Percentiles rank a stretch among this genome's conserved stretches.
Evolutionary conservation across 2,113 vertebrate species (phyloP).

Genomic region (Pagrus major): DNA sequence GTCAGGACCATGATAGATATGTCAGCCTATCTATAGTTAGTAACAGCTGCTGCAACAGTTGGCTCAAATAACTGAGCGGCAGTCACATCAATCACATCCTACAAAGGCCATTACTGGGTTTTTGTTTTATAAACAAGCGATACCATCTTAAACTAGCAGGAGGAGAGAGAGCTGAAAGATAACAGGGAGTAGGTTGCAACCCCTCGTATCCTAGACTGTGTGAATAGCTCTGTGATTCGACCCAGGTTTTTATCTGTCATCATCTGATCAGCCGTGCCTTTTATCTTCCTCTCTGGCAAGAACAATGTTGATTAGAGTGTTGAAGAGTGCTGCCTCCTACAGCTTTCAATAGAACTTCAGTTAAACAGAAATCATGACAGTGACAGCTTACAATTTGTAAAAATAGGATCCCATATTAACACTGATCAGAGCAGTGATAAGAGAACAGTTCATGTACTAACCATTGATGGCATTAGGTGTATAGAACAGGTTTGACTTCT

Average conservation of each 20-base stretch:
- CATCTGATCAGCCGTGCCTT: background rate
- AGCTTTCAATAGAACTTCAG: background rate
- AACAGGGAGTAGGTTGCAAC: background rate
- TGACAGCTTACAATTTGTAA: no score
- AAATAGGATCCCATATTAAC: background rate
- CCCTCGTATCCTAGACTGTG: background rate
- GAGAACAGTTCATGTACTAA: background rate
- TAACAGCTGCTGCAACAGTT: conserved; percentile 58
- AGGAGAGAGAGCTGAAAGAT: background rate
- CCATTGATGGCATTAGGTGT: background rate
- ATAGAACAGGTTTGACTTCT: background rate
- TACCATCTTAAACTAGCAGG: background rate
- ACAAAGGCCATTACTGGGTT: conserved; percentile 15
- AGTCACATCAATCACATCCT: conserved; percentile 17
- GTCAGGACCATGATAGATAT: conserved; percentile 15
- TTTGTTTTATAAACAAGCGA: conserved; percentile 27
- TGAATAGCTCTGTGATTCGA: background rate
- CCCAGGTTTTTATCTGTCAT: background rate
- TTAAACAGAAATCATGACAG: background rate
- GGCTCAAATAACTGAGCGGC: conserved; percentile 45
- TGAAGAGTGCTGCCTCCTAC: background rate
- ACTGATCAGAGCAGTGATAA: background rate
- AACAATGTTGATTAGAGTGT: background rate
- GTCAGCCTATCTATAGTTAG: conserved; percentile 42
- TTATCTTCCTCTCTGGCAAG: background rate